A percentile compares a stretch with the other conserved stretches of the same genome.
Evolutionary conservation across 2,888 invertebrate genomes (phyloP).

Genomic region (Eupithecia abbreviata): DNA sequence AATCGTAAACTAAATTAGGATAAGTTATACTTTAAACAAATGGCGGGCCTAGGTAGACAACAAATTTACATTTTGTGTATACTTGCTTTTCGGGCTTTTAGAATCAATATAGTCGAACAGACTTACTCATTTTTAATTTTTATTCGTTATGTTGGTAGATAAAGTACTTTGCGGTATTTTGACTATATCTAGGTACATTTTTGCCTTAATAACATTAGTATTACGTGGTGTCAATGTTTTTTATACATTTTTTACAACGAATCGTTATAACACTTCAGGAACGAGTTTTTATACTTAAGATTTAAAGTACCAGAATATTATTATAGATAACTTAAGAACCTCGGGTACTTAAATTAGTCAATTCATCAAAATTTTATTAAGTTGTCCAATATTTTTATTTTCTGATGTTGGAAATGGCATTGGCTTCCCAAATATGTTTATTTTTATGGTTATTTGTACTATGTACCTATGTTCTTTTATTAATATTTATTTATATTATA

Average conservation of each 20-base stretch:
- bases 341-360: slow-evolving; percentile 50
- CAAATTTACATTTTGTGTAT: slow-evolving; percentile 24
- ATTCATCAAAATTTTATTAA: slow-evolving; percentile 38
- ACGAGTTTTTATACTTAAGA: slow-evolving; percentile 20
- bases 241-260: slow-evolving; percentile 79
- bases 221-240: slow-evolving; percentile 65
- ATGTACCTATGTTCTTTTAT: slow-evolving; percentile 26
- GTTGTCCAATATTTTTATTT: slow-evolving; percentile 30
- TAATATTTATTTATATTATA: slow-evolving; percentile 18
- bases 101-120: background rate
- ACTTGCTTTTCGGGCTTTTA: background rate
- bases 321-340: slow-evolving; percentile 29
- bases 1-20: slow-evolving; percentile 13
- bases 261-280: slow-evolving; percentile 39
- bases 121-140: background rate
- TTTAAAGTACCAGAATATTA: slow-evolving; percentile 41
- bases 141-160: background rate
- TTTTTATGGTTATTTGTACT: background rate
- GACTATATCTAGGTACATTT: slow-evolving; percentile 4
- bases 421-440: slow-evolving; percentile 55
- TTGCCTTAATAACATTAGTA: slow-evolving; percentile 36
- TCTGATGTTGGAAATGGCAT: slow-evolving; percentile 40
- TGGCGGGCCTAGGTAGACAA: slow-evolving; percentile 29
- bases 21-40: slow-evolving; percentile 17
- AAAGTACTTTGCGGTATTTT: slow-evolving; percentile 2